Evolutionary conservation across 2,888 invertebrate genomes (phyloP).

Genomic region (Drosophila yooni): DNA sequence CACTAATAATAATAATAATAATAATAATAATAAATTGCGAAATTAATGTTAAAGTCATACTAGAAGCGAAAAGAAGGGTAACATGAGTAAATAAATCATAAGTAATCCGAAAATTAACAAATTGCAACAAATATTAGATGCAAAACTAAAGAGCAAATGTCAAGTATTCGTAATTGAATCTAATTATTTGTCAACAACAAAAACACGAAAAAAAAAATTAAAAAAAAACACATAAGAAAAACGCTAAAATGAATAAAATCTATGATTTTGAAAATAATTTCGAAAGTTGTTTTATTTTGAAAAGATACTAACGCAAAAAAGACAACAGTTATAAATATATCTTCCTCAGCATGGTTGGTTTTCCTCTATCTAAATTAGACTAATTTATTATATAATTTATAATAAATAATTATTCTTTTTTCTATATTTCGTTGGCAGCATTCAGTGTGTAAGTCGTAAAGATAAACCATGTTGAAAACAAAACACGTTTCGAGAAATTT

Average conservation of each 20-base stretch:
- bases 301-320: too few species aligned
- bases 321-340: background rate
- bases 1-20: background rate
- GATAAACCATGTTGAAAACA: background rate
- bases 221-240: constrained; percentile 19
- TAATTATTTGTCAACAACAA: constrained; percentile 54
- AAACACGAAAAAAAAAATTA: background rate
- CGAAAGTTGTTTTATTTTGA: background rate
- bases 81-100: constrained; percentile 45
- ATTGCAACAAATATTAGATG: constrained; percentile 51
- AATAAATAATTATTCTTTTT: background rate
- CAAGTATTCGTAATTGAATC: constrained; percentile 59
- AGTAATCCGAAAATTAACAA: constrained; percentile 50
- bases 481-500: too few species aligned
- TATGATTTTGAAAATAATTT: constrained; percentile 65
- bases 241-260: constrained; percentile 61
- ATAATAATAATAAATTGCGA: constrained; percentile 5
- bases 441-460: background rate
- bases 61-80: constrained; percentile 58
- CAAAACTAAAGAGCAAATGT: constrained; percentile 37
- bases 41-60: constrained; percentile 31
- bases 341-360: background rate
- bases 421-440: background rate
- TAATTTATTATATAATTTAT: background rate
- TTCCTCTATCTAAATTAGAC: background rate